phyloP scores from a whole-genome alignment of 2,113 vertebrate species.

The Poeciliopsis turrubarensis region DNA sequence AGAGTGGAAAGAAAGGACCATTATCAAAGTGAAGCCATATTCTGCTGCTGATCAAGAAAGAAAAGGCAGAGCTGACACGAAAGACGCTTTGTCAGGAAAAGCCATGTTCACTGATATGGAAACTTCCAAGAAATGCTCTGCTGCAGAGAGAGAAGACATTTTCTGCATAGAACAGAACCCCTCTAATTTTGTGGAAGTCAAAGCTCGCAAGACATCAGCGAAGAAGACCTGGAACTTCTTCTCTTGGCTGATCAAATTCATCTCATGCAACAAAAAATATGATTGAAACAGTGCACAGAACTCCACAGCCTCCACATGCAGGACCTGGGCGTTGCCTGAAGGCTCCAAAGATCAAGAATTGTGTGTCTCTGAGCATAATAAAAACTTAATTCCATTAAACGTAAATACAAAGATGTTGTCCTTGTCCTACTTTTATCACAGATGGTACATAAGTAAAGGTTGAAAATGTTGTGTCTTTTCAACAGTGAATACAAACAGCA shows the following conservation, averaged over 20 bases:
- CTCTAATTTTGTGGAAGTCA: neutral
- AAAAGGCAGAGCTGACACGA: neutral
- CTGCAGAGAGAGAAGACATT: neutral
- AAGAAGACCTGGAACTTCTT: neutral
- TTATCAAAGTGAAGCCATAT: no score
- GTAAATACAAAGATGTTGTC: neutral
- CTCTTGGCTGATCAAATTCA: neutral
- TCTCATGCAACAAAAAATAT: neutral
- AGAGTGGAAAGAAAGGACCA: neutral
- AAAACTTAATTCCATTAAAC: neutral
- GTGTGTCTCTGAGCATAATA: neutral
- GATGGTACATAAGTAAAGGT: no score
- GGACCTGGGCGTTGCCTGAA: no score
- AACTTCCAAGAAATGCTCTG: neutral
- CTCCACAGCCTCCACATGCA: neutral
- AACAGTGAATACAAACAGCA: no score
- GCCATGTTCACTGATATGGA: neutral
- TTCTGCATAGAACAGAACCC: neutral
- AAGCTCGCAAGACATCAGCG: neutral
- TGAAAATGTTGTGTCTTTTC: no score
- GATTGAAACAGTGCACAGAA: neutral
- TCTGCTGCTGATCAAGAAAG: no score
- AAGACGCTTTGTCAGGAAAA: neutral
- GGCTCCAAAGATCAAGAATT: no score
- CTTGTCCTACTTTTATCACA: no score